These are phyloP conservation scores for Epistrophe grossulariae DNA, from an alignment of 2,888 invertebrate species.

Conservation along the genomic window DNA sequence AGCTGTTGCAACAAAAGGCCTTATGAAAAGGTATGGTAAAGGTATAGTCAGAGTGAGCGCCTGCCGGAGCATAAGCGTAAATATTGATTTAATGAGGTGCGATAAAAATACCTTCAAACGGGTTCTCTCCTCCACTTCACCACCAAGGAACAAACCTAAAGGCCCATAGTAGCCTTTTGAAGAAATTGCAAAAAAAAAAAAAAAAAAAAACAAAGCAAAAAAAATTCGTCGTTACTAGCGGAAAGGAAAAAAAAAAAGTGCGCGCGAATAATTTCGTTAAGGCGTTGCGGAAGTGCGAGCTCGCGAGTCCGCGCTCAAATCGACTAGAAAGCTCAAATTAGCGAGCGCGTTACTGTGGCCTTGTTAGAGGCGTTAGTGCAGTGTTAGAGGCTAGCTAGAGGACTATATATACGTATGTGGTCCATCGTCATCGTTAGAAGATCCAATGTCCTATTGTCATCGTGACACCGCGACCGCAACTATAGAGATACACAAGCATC, in stretches of 20 bases:
- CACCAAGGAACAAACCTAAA: conserved; percentile 24
- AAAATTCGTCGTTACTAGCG: conserved; percentile 26
- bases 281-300: conserved; percentile 75
- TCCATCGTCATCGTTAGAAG: conserved; percentile 51
- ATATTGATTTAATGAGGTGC: conserved; percentile 81
- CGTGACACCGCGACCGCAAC: conserved; percentile 1
- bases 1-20: conserved; percentile 46
- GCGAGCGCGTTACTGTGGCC: conserved; percentile 58
- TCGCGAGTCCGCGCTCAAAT: conserved; percentile 6
- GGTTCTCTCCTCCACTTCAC: neutral
- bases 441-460: conserved; percentile 60
- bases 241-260: conserved; percentile 23
- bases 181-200: conserved; percentile 9
- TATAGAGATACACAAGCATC: neutral
- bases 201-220: conserved; percentile 24
- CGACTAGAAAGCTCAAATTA: conserved; percentile 67
- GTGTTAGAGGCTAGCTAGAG: neutral
- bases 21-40: conserved; percentile 4
- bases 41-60: conserved; percentile 58
- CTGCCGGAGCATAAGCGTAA: conserved; percentile 78
- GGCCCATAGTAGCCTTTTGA: conserved; percentile 16
- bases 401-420: neutral
- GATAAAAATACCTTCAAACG: conserved; percentile 78
- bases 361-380: conserved; percentile 55
- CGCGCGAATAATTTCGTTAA: conserved; percentile 68